Base-by-base conservation (phyloP, 2,797 vertebrate genomes). In the Cygnus olor region DNA sequence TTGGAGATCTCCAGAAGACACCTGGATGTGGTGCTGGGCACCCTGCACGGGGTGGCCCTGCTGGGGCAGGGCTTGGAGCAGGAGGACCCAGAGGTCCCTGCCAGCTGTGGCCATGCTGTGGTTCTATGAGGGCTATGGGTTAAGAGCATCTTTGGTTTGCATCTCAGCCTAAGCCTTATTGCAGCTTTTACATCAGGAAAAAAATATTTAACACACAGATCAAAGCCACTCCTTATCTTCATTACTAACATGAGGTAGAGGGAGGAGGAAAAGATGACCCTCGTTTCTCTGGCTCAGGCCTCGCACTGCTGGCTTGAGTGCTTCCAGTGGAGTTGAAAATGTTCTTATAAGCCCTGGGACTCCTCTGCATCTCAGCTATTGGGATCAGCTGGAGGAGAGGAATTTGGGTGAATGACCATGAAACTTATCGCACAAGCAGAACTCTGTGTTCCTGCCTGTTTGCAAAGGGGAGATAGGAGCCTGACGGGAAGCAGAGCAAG, bases 391-490 rank as follows among this genome's bases (percentile, higher is more conserved):
- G 63, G 25, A 92, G 60, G 73, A 84, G 56, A 90, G 49, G 36
- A 74, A 61, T 87, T 70, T 49, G 58, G 38, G 76, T 54, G 79
- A 92, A 78, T 4, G 61, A 93, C 84, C 72, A 73, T 90, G 89
- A 93, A 93, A 61, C 63, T 88, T 85, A 84, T 53, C 85, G 0
- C 17, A 32, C 32, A 83, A 74, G 77, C 54, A 84, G 87, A 84
- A 91, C 54, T 73, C 9, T 0, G 34, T 73, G 87, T 89, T 92
- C 85, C 73, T 72, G 79, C 42, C 38, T 3, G 0, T 89, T 95
- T 95, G 76, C 88, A 85, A 85, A 73, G 17, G 24, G 30, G 24
- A 80, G 58, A 83, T 10, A 5, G 57, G 57, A 83, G 57, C 72
- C 85, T 93, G 87, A 9, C 4, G 2, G 68, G 65, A 93, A 91